These are phyloP conservation scores for Phalanger gymnotis DNA, from an alignment of 2,797 vertebrate genomes.

Conservation along the genomic window DNA sequence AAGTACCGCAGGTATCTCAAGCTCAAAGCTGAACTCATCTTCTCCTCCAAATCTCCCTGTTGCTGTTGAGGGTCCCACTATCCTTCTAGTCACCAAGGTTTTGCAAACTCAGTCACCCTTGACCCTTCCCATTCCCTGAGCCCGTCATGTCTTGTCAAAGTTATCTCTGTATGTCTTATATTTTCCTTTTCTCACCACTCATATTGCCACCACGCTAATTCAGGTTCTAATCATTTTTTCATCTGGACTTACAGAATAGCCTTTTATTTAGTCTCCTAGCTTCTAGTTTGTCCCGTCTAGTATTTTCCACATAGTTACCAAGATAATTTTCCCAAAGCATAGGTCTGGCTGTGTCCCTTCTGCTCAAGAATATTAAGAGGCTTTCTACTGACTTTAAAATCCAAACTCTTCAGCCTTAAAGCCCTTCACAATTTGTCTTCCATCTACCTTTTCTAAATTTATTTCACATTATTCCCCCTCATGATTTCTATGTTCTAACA, in stretches of 20 bases:
- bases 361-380: not conserved
- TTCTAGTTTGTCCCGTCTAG: not conserved
- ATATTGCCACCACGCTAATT: not conserved
- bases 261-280: not conserved
- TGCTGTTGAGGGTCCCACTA: not conserved
- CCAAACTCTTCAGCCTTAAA: not conserved
- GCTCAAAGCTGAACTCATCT: not conserved
- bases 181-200: not conserved
- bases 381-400: not conserved
- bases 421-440: not conserved
- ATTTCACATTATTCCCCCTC: not conserved
- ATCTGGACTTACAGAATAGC: not conserved
- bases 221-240: not conserved
- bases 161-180: not conserved
- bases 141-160: not conserved
- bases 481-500: not conserved
- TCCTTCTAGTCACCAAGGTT: not conserved
- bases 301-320: not conserved
- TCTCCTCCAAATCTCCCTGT: not conserved
- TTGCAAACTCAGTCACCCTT: not conserved
- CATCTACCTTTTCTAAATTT: not conserved
- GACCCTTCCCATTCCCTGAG: not conserved
- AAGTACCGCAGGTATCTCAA: not conserved
- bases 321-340: not conserved
- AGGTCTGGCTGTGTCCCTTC: not conserved